Conservation (phyloP, 2,888 invertebrate genomes). For the Lepidocyrtinus sp. region DNA sequence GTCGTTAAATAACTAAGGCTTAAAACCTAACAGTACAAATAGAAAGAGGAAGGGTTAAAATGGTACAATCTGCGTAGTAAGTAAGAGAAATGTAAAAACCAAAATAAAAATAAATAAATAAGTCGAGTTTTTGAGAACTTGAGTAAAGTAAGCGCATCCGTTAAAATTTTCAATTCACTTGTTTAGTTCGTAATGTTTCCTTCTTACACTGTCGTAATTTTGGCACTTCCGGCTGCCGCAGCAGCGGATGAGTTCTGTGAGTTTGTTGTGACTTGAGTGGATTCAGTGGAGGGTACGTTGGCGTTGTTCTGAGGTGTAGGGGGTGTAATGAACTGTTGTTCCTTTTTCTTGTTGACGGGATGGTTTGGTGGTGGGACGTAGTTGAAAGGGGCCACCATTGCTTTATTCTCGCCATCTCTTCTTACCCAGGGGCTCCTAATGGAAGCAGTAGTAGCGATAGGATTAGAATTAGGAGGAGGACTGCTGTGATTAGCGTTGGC, state of each 20-base stretch:
- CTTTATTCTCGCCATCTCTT: conserved; percentile 62
- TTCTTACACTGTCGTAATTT: conserved; percentile 62
- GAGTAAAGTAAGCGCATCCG: conserved; percentile 48
- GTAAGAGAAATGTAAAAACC: too few species aligned
- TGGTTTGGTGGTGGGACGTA: conserved; percentile 61
- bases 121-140: too few species aligned
- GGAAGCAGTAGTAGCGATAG: conserved; percentile 34
- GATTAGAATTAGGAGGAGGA: too few species aligned
- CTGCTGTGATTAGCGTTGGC: conserved; percentile 6
- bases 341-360: conserved; percentile 9
- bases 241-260: conserved; percentile 54
- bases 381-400: conserved; percentile 62
- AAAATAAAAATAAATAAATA: background rate
- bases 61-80: too few species aligned
- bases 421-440: conserved; percentile 59
- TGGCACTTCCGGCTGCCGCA: conserved; percentile 66
- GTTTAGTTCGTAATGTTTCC: too few species aligned
- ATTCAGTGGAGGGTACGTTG: conserved; percentile 18
- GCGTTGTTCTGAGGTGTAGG: too few species aligned
- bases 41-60: too few species aligned
- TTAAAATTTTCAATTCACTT: too few species aligned
- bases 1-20: too few species aligned
- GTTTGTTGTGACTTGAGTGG: conserved; percentile 36
- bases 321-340: conserved; percentile 35
- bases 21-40: too few species aligned